Conservation (phyloP, 2,797 vertebrate genomes). For the Bovichtus diacanthus region DNA sequence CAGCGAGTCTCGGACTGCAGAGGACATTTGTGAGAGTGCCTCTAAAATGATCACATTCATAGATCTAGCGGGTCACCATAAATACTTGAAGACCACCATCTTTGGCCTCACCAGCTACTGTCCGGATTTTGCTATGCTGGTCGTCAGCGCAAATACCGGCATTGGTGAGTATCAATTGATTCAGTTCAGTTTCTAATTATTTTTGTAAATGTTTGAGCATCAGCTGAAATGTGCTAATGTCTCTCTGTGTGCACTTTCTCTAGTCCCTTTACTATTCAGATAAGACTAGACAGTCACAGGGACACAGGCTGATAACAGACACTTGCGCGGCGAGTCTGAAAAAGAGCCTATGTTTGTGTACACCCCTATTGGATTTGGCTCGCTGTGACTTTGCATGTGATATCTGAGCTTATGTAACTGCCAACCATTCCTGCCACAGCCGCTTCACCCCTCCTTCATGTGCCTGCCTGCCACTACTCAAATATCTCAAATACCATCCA, state of each 20-base stretch:
- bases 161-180: constrained; percentile 87
- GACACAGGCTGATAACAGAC: constrained; percentile 9
- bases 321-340: constrained; percentile 19
- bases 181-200: not conserved
- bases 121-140: constrained; percentile 98
- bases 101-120: constrained; percentile 99
- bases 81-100: constrained; percentile 98
- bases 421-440: constrained; percentile 2
- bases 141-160: constrained; percentile 97
- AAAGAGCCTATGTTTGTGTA: constrained; percentile 49
- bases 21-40: constrained; percentile 98
- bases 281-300: not conserved
- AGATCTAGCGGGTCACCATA: constrained; percentile 97
- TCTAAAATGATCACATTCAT: constrained; percentile 99
- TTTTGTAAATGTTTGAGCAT: not conserved
- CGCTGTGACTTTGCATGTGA: constrained; percentile 49
- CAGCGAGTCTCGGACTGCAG: constrained; percentile 95
- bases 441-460: not conserved
- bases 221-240: not conserved
- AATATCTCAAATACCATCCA: constrained; percentile 69
- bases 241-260: not conserved
- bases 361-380: constrained; percentile 19
- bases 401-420: constrained; percentile 67
- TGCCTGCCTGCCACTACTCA: constrained; percentile 18
- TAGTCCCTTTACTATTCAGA: not conserved